These are phyloP conservation scores for Cerceris ruficornis DNA, from an alignment of 2,888 invertebrate genomes.

Conservation along the genomic window DNA sequence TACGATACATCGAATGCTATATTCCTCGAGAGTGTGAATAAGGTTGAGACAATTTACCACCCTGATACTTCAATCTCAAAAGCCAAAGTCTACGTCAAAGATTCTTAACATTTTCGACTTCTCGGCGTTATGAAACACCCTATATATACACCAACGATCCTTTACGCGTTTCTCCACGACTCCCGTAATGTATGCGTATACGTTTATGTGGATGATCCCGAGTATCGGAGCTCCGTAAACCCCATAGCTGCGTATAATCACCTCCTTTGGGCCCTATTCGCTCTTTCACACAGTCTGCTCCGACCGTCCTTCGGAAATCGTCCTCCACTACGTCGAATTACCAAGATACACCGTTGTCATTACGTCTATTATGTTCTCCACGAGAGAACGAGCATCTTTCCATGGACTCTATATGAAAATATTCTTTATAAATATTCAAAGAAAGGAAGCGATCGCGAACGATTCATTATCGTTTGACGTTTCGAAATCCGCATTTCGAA, in stretches of 20 bases:
- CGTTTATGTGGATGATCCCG: constrained; percentile 28
- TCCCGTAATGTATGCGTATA: constrained; percentile 39
- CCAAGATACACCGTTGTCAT: constrained; percentile 49
- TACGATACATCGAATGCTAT: no score
- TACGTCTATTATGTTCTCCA: constrained; percentile 48
- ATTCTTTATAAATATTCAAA: constrained; percentile 2
- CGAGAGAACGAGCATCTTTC: constrained; percentile 43
- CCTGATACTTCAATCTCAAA: no score
- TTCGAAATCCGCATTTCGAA: background rate
- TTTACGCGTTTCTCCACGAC: constrained; percentile 33
- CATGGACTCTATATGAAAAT: constrained; percentile 5
- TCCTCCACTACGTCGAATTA: constrained; percentile 66
- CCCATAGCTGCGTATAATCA: constrained; percentile 71
- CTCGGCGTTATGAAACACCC: no score
- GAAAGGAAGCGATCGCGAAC: background rate
- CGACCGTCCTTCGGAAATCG: constrained; percentile 59
- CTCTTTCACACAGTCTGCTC: constrained; percentile 66
- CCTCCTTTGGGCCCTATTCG: constrained; percentile 79
- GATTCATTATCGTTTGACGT: no score
- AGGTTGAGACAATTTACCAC: no score
- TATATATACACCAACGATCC: constrained; percentile 46
- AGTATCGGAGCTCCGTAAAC: background rate
- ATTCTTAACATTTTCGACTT: no score
- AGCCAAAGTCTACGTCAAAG: no score
- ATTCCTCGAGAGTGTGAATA: no score